Percentiles rank a stretch among this genome's conserved stretches.
These are phyloP conservation scores for Formica aserva DNA, from an alignment of 2,888 invertebrate genomes.

Conservation along the genomic window DNA sequence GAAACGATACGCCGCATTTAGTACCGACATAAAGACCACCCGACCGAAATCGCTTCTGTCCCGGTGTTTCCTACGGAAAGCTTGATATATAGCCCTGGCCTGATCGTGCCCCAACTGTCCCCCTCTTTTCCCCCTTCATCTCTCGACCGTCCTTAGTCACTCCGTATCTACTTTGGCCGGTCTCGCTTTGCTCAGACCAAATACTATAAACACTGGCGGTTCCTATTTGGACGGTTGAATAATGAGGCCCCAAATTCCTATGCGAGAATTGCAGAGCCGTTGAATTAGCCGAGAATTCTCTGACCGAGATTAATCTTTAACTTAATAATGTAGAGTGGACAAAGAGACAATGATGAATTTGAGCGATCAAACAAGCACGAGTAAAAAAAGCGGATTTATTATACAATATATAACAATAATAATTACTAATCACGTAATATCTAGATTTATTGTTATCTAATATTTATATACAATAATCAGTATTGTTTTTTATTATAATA, in stretches of 20 bases:
- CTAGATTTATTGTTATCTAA: not conserved
- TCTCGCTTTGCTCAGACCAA: not conserved
- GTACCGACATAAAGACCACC: slow-evolving; percentile 20
- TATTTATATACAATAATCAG: no score
- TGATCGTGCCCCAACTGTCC: not conserved
- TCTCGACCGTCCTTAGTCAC: not conserved
- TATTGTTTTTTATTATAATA: no score
- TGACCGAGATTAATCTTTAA: not conserved
- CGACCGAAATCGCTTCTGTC: slow-evolving; percentile 26
- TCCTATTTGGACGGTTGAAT: slow-evolving; percentile 19
- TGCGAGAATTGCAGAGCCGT: not conserved
- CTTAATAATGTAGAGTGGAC: not conserved
- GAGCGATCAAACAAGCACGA: not conserved
- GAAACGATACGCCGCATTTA: slow-evolving; percentile 12
- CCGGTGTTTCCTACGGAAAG: slow-evolving; percentile 10
- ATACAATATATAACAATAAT: not conserved
- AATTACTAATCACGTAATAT: not conserved
- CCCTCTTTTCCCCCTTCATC: not conserved
- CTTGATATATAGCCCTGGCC: slow-evolving; percentile 13
- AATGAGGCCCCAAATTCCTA: slow-evolving; percentile 16
- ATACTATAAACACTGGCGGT: slow-evolving; percentile 22
- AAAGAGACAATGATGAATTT: not conserved
- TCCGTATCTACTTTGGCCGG: slow-evolving; percentile 13
- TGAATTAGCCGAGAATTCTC: not conserved
- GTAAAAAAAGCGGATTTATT: not conserved